phyloP scores from a whole-genome alignment of 2,113 vertebrate genomes.

The Zosterops borbonicus region DNA sequence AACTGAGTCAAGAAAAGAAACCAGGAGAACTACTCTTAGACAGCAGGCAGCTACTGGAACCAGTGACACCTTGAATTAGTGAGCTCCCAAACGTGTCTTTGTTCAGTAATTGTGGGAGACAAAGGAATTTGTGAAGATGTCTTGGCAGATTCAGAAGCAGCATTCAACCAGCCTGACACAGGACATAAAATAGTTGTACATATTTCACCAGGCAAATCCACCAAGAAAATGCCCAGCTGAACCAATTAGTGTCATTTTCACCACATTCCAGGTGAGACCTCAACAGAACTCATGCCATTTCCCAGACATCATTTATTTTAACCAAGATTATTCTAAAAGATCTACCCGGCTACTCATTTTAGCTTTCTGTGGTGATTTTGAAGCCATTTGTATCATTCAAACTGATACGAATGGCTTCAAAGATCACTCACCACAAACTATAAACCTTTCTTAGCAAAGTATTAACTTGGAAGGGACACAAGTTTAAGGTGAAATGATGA shows the following conservation, averaged over 20 bases:
- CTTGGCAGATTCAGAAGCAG: neutral
- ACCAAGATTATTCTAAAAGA: neutral
- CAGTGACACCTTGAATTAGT: neutral
- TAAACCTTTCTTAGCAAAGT: neutral
- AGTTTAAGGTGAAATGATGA: neutral
- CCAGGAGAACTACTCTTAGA: neutral
- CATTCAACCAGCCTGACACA: neutral
- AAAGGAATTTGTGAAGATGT: neutral
- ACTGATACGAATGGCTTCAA: neutral
- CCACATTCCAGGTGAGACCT: neutral
- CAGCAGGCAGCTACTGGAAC: neutral
- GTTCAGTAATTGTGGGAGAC: neutral
- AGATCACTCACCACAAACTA: neutral
- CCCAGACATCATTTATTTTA: neutral
- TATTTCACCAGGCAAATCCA: neutral
- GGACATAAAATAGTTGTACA: rapidly evolving
- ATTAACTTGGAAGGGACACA: neutral
- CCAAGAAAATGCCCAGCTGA: neutral
- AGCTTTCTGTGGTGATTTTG: neutral
- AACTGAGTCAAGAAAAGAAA: neutral
- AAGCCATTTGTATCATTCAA: neutral
- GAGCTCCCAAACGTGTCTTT: neutral
- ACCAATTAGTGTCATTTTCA: neutral
- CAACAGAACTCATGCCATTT: neutral
- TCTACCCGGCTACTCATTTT: neutral